Percentiles rank a stretch among this genome's conserved stretches.
Evolutionary conservation across 2,797 vertebrate species (phyloP).

Genomic region (Pseudomugil tenellus): DNA sequence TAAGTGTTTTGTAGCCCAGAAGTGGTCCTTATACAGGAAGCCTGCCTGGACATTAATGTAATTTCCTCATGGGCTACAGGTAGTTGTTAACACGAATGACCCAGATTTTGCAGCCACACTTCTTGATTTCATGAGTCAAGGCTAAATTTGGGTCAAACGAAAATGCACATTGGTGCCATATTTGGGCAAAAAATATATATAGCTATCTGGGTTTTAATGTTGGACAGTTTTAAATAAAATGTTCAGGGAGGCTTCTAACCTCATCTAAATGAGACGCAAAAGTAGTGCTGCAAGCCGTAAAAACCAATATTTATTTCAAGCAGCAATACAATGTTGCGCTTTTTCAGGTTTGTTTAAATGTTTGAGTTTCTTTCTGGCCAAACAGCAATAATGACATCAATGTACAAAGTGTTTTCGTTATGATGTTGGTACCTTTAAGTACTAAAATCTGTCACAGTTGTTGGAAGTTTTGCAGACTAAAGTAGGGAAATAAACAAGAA

Average conservation of each 20-base stretch:
- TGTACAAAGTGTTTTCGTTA: not conserved
- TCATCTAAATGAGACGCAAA: not conserved
- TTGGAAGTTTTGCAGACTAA: not conserved
- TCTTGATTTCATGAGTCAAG: not conserved
- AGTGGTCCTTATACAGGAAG: not conserved
- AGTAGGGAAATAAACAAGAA: not conserved
- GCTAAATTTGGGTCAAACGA: not conserved
- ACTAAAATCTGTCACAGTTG: not conserved
- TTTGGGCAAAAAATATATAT: too few relatives aligned
- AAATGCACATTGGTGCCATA: too few relatives aligned
- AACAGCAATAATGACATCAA: not conserved
- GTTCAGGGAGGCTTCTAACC: not conserved
- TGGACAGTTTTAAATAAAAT: not conserved
- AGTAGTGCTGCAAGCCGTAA: not conserved
- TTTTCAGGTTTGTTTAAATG: not conserved
- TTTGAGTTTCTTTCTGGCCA: not conserved
- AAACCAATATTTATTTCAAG: too few relatives aligned
- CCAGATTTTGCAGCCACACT: not conserved
- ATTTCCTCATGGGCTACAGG: too few relatives aligned
- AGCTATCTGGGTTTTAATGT: not conserved
- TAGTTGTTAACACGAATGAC: too few relatives aligned
- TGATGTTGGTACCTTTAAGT: not conserved
- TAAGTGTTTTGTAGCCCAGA: not conserved
- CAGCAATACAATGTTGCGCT: too few relatives aligned
- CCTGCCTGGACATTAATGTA: not conserved